Conservation (phyloP, 2,797 vertebrate genomes). For the Halcyon smyrnensis region DNA sequence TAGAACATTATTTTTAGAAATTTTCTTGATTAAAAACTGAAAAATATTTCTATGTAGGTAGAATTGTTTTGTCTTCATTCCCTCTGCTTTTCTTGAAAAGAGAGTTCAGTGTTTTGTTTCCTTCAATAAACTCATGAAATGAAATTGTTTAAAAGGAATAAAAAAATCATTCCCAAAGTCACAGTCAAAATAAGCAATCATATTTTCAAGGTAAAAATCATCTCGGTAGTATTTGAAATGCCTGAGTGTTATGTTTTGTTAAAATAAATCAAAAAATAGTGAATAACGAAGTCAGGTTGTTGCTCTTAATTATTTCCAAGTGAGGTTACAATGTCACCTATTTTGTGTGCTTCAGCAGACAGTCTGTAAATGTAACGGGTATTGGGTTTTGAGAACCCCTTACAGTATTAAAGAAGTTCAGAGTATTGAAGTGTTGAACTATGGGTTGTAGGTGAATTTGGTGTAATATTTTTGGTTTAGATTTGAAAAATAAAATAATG, state of each 20-base stretch:
- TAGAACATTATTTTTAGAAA: conserved; percentile 1
- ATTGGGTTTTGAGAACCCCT: background rate
- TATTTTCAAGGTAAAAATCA: background rate
- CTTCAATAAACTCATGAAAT: background rate
- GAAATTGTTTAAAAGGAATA: background rate
- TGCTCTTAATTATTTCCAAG: background rate
- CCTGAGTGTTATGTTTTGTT: background rate
- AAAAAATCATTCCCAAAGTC: background rate
- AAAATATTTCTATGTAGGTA: background rate
- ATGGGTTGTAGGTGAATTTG: background rate
- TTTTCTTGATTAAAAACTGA: background rate
- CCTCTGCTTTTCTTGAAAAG: background rate
- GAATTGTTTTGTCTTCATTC: background rate
- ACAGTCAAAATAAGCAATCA: background rate
- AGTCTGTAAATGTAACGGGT: background rate
- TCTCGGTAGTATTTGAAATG: background rate
- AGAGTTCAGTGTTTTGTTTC: background rate
- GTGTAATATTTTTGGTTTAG: background rate
- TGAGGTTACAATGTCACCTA: background rate
- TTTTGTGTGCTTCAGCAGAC: background rate
- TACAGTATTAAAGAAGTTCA: background rate
- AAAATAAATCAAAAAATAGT: background rate
- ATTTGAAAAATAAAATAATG: background rate
- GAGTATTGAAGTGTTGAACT: background rate
- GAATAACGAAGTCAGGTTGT: background rate